Evolutionary conservation across 37 sponge, comb jelly and placozoan genomes (phyloP).

Genomic region (Amphimedon queenslandica): DNA sequence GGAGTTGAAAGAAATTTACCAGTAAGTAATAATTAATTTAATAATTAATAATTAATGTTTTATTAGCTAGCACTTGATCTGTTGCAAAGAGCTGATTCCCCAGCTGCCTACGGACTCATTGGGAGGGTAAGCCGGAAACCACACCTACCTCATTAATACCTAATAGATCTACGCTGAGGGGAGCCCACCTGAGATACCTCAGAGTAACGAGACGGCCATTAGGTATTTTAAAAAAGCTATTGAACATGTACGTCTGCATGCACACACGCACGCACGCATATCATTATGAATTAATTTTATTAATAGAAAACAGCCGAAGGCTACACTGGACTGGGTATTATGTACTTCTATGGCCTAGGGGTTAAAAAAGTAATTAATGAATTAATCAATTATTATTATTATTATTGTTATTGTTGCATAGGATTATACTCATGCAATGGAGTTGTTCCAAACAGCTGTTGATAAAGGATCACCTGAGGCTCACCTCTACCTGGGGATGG

Average conservation of each 20-base stretch:
- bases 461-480: slow-evolving; percentile 85
- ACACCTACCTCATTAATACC: not conserved
- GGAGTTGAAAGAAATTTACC: slow-evolving; percentile 70
- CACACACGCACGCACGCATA: slow-evolving; percentile 33
- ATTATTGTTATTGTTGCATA: not conserved
- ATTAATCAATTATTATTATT: slow-evolving; percentile 15
- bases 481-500: slow-evolving; percentile 78
- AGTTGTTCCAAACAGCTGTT: slow-evolving; percentile 58
- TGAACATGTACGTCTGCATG: slow-evolving; percentile 35
- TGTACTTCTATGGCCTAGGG: slow-evolving; percentile 87
- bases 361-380: slow-evolving; percentile 67
- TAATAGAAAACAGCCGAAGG: slow-evolving; percentile 69
- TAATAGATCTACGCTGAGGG: slow-evolving; percentile 75
- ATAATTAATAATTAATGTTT: not conserved
- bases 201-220: slow-evolving; percentile 57
- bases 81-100: slow-evolving; percentile 59
- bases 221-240: slow-evolving; percentile 65
- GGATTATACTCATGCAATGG: slow-evolving; percentile 66
- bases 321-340: slow-evolving; percentile 82
- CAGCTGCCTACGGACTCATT: slow-evolving; percentile 62
- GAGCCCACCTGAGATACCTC: slow-evolving; percentile 42
- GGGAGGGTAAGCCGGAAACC: slow-evolving; percentile 52
- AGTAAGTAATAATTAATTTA: slow-evolving; percentile 35
- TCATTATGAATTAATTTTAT: not conserved
- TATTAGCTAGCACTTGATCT: slow-evolving; percentile 58